Conservation (phyloP, 2,888 invertebrate genomes). For the Mesorhabditis sp. region DNA sequence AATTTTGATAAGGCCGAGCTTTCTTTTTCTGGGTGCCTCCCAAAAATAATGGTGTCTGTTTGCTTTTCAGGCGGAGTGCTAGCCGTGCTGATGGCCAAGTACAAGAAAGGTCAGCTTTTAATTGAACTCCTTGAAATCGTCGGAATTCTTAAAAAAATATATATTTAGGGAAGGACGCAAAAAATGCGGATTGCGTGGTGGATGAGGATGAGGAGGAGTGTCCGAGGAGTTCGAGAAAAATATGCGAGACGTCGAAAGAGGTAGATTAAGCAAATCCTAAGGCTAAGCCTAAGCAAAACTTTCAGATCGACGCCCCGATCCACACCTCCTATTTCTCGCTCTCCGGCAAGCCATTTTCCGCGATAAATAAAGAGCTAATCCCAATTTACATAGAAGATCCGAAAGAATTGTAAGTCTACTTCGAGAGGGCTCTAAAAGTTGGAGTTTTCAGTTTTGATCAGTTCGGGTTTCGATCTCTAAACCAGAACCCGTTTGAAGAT, state of each 20-base stretch:
- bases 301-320: conserved; percentile 33
- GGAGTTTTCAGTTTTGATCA: conserved; percentile 77
- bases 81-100: conserved; percentile 30
- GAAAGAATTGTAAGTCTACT: conserved; percentile 21
- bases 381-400: conserved; percentile 48
- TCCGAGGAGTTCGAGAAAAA: conserved; percentile 25
- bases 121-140: background rate
- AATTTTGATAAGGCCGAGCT: background rate
- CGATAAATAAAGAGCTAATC: conserved; percentile 36
- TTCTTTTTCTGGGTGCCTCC: background rate
- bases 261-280: conserved; percentile 14
- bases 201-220: conserved; percentile 37
- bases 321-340: conserved; percentile 39
- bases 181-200: conserved; percentile 37
- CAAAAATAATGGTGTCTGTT: background rate
- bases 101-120: conserved; percentile 32
- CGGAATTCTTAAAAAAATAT: background rate
- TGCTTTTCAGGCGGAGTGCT: background rate
- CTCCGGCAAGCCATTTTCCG: conserved; percentile 48
- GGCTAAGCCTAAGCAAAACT: background rate
- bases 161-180: conserved; percentile 39
- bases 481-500: conserved; percentile 10
- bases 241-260: conserved; percentile 37
- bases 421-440: background rate
- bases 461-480: conserved; percentile 83